Evolutionary conservation across 2,113 vertebrate species (phyloP).

Genomic region (Heliornis fulica): DNA sequence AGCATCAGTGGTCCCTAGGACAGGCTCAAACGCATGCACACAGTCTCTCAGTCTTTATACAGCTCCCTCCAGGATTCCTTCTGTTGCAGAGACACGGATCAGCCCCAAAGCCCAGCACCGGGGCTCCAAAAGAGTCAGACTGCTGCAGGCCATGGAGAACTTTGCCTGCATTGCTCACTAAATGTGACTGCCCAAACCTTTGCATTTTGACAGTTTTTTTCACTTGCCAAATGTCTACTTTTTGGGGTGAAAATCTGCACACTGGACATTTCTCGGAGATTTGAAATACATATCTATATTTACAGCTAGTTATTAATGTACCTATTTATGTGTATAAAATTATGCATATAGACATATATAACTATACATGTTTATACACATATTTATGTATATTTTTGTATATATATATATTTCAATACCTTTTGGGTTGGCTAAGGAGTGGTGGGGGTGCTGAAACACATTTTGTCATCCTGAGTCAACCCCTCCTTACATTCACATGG

Average conservation of each 20-base stretch:
- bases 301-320: no score
- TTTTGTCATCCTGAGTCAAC: neutral
- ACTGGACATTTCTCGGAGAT: neutral
- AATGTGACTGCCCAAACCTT: neutral
- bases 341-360: neutral
- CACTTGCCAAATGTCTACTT: neutral
- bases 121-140: neutral
- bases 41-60: neutral
- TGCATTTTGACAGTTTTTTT: neutral
- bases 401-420: neutral
- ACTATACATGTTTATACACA: no score
- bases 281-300: neutral
- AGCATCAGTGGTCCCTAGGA: neutral
- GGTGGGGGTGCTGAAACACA: neutral
- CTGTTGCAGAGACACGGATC: rapidly evolving
- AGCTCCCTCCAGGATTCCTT: neutral
- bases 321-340: neutral
- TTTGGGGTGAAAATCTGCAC: neutral
- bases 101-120: rapidly evolving
- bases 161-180: neutral
- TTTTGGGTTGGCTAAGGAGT: no score
- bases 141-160: neutral
- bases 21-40: rapidly evolving
- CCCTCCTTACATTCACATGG: no score
- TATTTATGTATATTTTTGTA: no score